A percentile compares a stretch with the other conserved stretches of the same genome.
Conservation (phyloP, 1,140 invertebrate species). For the Aplysia californica region DNA sequence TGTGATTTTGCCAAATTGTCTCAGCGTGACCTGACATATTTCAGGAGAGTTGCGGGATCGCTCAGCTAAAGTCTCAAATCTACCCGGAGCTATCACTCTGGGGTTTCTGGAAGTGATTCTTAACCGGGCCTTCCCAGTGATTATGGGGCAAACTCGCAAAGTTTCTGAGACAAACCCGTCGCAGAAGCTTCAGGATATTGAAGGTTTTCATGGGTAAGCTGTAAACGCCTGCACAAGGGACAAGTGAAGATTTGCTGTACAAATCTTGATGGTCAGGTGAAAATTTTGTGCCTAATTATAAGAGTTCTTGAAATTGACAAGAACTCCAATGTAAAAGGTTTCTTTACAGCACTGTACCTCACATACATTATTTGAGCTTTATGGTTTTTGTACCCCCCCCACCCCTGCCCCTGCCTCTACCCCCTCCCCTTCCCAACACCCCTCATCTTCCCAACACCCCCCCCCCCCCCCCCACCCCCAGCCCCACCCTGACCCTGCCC, state of each 20-base stretch:
- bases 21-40: no score
- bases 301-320: background rate
- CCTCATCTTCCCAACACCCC: no score
- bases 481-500: no score
- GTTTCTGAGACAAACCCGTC: conserved; percentile 8
- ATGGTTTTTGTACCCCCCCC: background rate
- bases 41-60: conserved; percentile 18
- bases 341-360: background rate
- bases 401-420: no score
- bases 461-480: no score
- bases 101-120: conserved; percentile 19
- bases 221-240: background rate
- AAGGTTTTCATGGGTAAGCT: conserved; percentile 22
- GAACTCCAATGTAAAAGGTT: background rate
- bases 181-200: conserved; percentile 2
- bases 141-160: background rate
- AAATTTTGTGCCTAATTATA: background rate
- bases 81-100: conserved; percentile 20
- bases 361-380: background rate
- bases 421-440: no score
- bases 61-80: conserved; percentile 24
- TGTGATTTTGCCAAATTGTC: no score
- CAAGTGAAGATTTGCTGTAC: background rate
- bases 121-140: conserved; percentile 9
- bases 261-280: background rate